These are phyloP conservation scores for Ramphastos sulfuratus DNA, from an alignment of 2,113 vertebrate genomes.

Conservation along the genomic window DNA sequence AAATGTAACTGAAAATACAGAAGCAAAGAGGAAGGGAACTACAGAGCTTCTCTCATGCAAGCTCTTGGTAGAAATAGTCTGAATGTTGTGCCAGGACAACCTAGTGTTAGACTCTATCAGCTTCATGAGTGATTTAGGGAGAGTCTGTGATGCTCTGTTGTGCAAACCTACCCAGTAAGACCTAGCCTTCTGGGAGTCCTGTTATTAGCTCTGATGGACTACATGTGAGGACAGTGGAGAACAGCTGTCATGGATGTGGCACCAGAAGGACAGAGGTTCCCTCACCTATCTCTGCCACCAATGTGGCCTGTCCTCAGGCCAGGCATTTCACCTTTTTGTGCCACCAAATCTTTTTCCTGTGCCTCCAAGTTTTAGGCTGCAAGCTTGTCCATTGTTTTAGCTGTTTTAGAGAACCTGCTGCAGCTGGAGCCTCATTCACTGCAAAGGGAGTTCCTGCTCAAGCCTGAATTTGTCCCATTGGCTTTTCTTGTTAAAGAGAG, in stretches of 20 bases:
- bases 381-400: not conserved
- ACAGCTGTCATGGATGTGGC: not conserved
- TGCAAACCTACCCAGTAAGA: not conserved
- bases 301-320: not conserved
- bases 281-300: not conserved
- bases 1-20: not conserved
- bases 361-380: not conserved
- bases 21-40: not conserved
- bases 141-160: not conserved
- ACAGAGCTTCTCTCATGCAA: not conserved
- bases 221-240: fast-evolving
- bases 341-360: not conserved
- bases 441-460: not conserved
- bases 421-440: not conserved
- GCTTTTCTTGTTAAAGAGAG: not conserved
- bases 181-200: not conserved
- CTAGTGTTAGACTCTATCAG: not conserved
- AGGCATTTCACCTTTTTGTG: not conserved
- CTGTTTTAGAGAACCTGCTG: not conserved
- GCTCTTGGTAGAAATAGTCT: not conserved
- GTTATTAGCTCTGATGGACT: fast-evolving
- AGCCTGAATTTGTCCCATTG: not conserved
- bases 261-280: not conserved
- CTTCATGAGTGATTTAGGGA: not conserved
- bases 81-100: not conserved